Evolutionary conservation across 2,888 invertebrate species (phyloP).

Genomic region (Acanthopleura granulata): DNA sequence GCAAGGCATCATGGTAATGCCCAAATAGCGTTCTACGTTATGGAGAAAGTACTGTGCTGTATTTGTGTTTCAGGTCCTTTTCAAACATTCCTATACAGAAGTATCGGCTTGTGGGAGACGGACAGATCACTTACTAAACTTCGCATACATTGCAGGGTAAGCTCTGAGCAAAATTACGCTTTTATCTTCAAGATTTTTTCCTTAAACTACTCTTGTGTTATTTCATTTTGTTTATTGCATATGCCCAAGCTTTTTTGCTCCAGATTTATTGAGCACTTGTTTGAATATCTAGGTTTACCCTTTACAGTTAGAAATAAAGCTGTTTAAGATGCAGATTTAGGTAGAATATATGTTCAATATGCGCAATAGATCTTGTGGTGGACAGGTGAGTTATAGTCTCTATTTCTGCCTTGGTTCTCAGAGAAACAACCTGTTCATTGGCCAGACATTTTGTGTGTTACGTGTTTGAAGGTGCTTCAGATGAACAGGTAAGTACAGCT

Average conservation of each 20-base stretch:
- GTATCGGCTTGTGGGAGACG: conserved; percentile 78
- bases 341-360: no score
- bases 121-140: conserved; percentile 73
- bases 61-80: conserved; percentile 70
- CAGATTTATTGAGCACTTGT: no score
- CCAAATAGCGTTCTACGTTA: no score
- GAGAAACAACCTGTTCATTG: conserved; percentile 69
- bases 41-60: no score
- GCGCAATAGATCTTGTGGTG: no score
- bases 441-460: conserved; percentile 67
- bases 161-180: conserved; percentile 22
- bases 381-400: conserved; percentile 1
- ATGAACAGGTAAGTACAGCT: conserved; percentile 53
- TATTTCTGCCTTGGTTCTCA: conserved; percentile 38
- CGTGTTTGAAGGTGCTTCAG: conserved; percentile 62
- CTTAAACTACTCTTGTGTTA: no score
- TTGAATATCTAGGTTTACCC: no score
- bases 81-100: conserved; percentile 77
- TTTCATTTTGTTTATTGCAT: no score
- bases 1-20: no score
- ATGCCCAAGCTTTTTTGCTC: no score
- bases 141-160: conserved; percentile 78
- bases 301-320: no score
- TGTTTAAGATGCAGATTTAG: not conserved
- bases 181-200: no score